These are phyloP conservation scores for Myiothlypis chrysogaster DNA, from an alignment of 2,797 vertebrate species.

Conservation along the genomic window DNA sequence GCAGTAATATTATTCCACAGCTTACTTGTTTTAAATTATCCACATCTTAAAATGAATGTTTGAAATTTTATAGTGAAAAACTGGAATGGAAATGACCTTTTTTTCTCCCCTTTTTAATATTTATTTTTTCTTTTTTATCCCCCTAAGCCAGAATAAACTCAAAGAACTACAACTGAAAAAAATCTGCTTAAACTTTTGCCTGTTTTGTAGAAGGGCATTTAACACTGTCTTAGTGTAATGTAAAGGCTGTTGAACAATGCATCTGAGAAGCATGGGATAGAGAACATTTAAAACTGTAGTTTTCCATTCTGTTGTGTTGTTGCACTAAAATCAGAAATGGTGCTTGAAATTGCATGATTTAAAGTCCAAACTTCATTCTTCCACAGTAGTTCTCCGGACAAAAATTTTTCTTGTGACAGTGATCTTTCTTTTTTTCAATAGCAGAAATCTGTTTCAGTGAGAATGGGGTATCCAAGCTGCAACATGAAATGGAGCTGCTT, in stretches of 20 bases:
- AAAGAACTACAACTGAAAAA: neutral
- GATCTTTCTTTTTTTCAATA: neutral
- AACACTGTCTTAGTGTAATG: neutral
- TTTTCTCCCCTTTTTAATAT: neutral
- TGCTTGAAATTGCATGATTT: neutral
- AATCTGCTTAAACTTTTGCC: neutral
- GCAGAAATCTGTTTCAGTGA: neutral
- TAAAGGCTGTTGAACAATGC: neutral
- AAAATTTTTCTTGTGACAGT: neutral
- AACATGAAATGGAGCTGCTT: neutral
- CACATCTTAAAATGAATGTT: neutral
- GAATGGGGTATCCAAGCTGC: neutral
- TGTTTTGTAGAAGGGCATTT: neutral
- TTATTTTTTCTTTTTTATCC: neutral
- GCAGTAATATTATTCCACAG: neutral
- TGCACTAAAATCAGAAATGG: neutral
- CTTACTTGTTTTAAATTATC: neutral
- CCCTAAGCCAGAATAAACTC: neutral
- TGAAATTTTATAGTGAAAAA: neutral
- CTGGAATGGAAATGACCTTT: rapidly evolving
- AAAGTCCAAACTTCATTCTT: neutral
- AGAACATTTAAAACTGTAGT: neutral
- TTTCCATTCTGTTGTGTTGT: neutral
- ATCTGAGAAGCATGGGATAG: neutral
- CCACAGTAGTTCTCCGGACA: neutral